phyloP scores from a whole-genome alignment of 2,113 vertebrate species.

The Phrynocephalus versicolor region DNA sequence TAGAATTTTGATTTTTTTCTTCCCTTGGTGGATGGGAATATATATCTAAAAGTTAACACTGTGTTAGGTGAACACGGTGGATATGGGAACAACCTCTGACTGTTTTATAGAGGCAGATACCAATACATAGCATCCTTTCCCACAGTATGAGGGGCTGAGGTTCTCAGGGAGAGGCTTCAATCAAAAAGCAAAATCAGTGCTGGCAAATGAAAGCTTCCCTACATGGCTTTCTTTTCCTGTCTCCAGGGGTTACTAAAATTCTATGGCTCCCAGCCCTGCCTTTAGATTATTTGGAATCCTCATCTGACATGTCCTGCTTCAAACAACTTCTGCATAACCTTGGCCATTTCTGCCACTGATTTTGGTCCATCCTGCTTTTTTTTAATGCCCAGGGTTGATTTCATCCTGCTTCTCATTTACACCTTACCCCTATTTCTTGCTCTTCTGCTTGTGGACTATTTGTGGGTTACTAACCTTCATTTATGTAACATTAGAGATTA shows the following conservation, averaged over 20 bases:
- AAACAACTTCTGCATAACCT: background rate
- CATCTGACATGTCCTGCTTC: background rate
- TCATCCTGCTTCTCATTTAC: background rate
- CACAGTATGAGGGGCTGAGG: background rate
- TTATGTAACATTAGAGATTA: background rate
- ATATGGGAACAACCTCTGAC: background rate
- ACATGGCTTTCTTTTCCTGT: background rate
- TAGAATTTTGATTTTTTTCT: conserved; percentile 34
- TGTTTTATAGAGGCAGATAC: background rate
- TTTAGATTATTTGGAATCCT: background rate
- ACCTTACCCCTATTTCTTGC: background rate
- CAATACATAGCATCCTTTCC: background rate
- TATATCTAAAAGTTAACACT: conserved; percentile 30
- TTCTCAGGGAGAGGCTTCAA: background rate
- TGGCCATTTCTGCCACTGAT: background rate
- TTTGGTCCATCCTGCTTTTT: background rate
- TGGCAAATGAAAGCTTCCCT: background rate
- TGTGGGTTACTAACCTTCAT: background rate
- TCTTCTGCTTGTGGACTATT: background rate
- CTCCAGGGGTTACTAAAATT: background rate
- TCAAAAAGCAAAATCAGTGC: background rate
- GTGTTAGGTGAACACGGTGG: background rate
- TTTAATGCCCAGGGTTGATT: background rate
- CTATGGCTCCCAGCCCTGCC: background rate
- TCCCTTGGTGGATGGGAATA: conserved; percentile 30